Evolutionary conservation across 2,113 vertebrate species (phyloP).

Genomic region (Heterotilapia buettikoferi): DNA sequence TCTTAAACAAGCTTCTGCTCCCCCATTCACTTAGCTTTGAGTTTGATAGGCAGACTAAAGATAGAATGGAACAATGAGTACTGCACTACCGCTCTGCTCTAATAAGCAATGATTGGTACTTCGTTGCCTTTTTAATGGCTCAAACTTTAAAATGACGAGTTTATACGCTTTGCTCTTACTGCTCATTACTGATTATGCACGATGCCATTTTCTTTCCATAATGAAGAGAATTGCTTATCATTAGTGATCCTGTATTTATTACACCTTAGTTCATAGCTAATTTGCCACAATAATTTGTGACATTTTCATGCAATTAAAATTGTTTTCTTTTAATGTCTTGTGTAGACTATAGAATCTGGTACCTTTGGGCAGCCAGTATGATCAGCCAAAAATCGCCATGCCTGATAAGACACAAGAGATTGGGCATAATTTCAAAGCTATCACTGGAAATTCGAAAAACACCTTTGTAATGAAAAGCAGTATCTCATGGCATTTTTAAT

Average conservation of each 20-base stretch:
- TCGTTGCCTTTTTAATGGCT: neutral
- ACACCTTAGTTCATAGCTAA: neutral
- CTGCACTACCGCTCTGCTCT: neutral
- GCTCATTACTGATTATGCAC: neutral
- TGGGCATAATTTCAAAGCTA: neutral
- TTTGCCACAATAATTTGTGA: neutral
- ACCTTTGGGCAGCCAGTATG: neutral
- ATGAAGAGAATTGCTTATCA: neutral
- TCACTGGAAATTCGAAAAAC: neutral
- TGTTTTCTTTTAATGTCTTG: neutral
- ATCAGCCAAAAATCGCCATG: neutral
- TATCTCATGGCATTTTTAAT: neutral
- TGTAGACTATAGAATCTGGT: neutral
- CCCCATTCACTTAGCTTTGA: constrained; percentile 32
- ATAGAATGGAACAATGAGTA: constrained; percentile 47
- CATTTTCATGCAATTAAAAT: neutral
- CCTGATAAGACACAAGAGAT: neutral
- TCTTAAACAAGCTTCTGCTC: constrained; percentile 2
- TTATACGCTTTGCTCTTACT: neutral
- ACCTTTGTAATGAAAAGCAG: neutral
- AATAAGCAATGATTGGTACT: constrained; percentile 29
- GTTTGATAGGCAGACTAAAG: constrained; percentile 44
- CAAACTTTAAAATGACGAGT: neutral
- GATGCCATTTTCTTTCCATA: neutral
- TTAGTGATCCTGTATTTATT: neutral